Evolutionary conservation across 2,888 invertebrate genomes (phyloP).

Genomic region (Agonopterix alstromeriana): DNA sequence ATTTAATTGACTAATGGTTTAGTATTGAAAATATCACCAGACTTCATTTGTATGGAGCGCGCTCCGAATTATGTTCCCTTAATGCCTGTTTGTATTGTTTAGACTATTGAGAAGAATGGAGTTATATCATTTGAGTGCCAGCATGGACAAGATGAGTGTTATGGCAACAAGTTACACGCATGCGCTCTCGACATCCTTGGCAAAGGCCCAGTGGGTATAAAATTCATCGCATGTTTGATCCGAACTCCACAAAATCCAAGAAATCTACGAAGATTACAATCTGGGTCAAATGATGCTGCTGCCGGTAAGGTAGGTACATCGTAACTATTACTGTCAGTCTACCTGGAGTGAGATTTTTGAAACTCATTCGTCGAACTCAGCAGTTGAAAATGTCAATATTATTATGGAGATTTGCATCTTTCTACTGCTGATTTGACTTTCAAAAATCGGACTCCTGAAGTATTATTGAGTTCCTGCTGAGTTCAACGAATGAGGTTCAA

Average conservation of each 20-base stretch:
- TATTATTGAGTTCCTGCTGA: too few relatives aligned
- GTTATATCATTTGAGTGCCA: conserved; percentile 80
- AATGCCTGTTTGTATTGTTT: conserved; percentile 1
- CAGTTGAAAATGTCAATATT: too few relatives aligned
- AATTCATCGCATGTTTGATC: background rate
- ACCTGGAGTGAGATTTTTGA: too few relatives aligned
- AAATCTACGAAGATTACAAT: background rate
- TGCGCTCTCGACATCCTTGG: conserved; percentile 72
- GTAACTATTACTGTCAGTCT: background rate
- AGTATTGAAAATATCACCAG: too few relatives aligned
- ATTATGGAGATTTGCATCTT: too few relatives aligned
- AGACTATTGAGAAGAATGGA: conserved; percentile 15
- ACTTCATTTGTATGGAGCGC: too few relatives aligned
- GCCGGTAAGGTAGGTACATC: conserved; percentile 28
- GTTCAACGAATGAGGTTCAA: too few relatives aligned
- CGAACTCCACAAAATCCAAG: background rate
- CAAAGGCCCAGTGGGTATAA: conserved; percentile 36
- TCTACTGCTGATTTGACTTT: too few relatives aligned
- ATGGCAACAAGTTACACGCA: conserved; percentile 87
- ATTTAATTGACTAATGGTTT: too few relatives aligned
- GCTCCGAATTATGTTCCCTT: too few relatives aligned
- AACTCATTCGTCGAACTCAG: too few relatives aligned
- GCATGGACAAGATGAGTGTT: conserved; percentile 82
- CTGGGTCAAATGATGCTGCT: conserved; percentile 33
- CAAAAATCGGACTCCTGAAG: too few relatives aligned